These are phyloP conservation scores for Camarhynchus parvulus DNA, from an alignment of 2,113 vertebrate genomes.

Conservation along the genomic window DNA sequence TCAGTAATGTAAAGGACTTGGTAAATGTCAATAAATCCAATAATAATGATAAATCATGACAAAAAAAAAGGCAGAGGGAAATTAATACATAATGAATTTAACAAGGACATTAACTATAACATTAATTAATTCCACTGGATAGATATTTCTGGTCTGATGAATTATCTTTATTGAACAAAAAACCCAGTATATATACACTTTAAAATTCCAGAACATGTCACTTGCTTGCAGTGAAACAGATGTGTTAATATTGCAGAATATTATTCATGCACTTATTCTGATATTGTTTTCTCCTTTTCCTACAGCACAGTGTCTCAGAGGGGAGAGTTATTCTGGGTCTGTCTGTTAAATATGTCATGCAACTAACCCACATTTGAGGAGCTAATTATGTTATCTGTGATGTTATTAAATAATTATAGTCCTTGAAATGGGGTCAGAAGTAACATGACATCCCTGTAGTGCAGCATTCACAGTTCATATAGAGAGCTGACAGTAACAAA, in stretches of 20 bases:
- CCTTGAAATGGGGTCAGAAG: constrained; percentile 4
- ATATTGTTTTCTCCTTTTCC: background rate
- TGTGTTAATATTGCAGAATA: background rate
- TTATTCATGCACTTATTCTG: background rate
- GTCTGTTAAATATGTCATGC: constrained; percentile 28
- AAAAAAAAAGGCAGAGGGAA: background rate
- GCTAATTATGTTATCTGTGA: constrained; percentile 26
- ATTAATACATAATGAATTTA: background rate
- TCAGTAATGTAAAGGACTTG: background rate
- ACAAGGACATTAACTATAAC: background rate
- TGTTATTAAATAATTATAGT: constrained; percentile 38
- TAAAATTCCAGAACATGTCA: background rate
- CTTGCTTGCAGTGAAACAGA: background rate
- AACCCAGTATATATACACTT: background rate
- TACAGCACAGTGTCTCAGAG: background rate
- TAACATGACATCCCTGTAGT: background rate
- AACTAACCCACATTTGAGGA: background rate
- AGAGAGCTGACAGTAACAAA: background rate
- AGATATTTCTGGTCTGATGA: background rate
- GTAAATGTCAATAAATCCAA: background rate
- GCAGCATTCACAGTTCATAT: background rate
- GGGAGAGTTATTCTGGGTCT: background rate
- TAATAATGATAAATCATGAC: background rate
- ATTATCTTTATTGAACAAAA: background rate
- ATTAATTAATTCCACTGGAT: background rate